Conservation (phyloP, 2,797 vertebrate genomes). For the Pteronotus mesoamericanus region DNA sequence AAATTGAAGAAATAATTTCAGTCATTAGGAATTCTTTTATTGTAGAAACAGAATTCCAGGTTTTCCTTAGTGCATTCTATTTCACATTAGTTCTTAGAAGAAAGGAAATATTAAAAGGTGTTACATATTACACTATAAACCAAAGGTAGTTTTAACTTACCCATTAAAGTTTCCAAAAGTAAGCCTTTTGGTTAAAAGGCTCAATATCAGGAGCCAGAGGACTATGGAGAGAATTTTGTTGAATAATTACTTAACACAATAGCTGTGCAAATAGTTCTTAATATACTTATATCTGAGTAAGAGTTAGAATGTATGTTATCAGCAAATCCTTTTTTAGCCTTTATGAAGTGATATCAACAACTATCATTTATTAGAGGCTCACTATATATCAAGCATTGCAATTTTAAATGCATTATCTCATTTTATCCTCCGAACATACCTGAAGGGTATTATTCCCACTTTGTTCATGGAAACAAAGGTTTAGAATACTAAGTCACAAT, state of each 20-base stretch:
- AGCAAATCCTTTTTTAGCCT: not conserved
- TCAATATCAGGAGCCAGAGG: not conserved
- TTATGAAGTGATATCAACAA: not conserved
- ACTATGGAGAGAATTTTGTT: not conserved
- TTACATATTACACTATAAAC: not conserved
- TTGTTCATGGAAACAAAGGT: not conserved
- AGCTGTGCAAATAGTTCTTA: not conserved
- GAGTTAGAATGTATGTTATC: not conserved
- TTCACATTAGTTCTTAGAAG: not conserved
- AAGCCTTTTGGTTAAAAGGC: not conserved
- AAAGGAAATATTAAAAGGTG: slow-evolving; percentile 35
- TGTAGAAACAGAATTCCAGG: not conserved
- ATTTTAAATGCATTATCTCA: not conserved
- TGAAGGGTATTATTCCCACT: not conserved
- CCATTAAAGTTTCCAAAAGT: slow-evolving; percentile 17
- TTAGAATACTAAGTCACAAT: slow-evolving; percentile 13
- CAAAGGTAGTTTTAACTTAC: slow-evolving; percentile 27
- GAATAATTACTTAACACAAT: not conserved
- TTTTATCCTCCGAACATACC: not conserved
- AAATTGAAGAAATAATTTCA: slow-evolving; percentile 15
- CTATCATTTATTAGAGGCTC: not conserved
- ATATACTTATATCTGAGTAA: not conserved
- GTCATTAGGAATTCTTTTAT: slow-evolving; percentile 20
- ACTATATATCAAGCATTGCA: not conserved
- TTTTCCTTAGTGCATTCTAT: slow-evolving; percentile 35